Evolutionary conservation across 2,113 vertebrate genomes (phyloP), one percentile per base, ranked within the genome.

Genomic region (Sapajus apella): DNA sequence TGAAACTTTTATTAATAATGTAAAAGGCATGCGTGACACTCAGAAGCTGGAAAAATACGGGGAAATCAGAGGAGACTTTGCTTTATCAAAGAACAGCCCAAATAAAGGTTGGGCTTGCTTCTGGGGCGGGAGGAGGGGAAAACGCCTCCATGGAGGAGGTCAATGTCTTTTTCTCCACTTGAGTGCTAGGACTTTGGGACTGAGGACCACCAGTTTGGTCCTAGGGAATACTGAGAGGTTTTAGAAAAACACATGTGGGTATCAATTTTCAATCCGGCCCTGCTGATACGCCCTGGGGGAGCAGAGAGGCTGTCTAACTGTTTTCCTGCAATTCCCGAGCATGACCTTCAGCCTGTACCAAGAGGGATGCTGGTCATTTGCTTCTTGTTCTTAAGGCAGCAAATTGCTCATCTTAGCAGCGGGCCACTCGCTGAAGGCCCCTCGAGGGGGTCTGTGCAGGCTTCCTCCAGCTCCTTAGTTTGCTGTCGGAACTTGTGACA

Each of bases 1-100:
- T 81, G 83, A 96, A 98, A 97, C 91, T 98, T 96, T 93, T 98
- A 98, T 98, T 98, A 98, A 98, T 98, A 98, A 98, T 98, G 97
- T 96, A 98, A 97, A 77, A 97, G 95, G 75, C 35, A 43, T 66
- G 93, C 52, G 81, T 77, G 97, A 93, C 98, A 90, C 85, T 97
- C 96, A 95, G 97, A 95, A 93, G 91, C 98, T 87, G n/a, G 96
- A 97, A 95, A 98, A 96, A 73, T 91, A 72, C 0, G 25, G 52
- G 72, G 95, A 91, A 98, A 98, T 98, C 97, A 97, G 98, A 98
- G 96, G 95, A 77, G 97, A 96, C 89, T 95, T 95, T 93, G 94
- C 90, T 96, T 94, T 97, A 96, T 98, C 96, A 98, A 97, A 98
- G n/a, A 86, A 55, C 35, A 37, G 43, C 90, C 37, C 64, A n/a